A percentile compares a stretch with the other conserved stretches of the same genome.
Evolutionary conservation across 2,113 vertebrate species (phyloP).

Genomic region (Oostethus manadensis): DNA sequence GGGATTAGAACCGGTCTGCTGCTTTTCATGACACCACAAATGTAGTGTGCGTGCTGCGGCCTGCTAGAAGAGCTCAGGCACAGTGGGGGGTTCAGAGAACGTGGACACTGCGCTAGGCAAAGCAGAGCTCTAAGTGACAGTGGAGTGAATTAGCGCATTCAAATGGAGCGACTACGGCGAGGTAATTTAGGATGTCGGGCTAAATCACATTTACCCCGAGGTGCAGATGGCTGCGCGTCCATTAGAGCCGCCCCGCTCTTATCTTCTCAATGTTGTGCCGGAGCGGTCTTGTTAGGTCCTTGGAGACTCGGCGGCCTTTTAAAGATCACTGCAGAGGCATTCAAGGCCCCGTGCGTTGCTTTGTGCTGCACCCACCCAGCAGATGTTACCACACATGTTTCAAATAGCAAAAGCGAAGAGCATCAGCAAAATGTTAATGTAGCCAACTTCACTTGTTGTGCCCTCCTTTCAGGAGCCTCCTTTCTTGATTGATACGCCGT

Average conservation of each 20-base stretch:
- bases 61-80: background rate
- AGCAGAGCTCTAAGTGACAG: constrained; percentile 41
- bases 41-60: constrained; percentile 28
- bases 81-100: no score
- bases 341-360: constrained; percentile 10
- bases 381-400: constrained; percentile 34
- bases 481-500: constrained; percentile 60
- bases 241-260: constrained; percentile 31
- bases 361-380: background rate
- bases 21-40: constrained; percentile 12
- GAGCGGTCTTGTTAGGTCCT: constrained; percentile 16
- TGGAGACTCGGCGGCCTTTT: constrained; percentile 36
- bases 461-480: constrained; percentile 51
- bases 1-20: background rate
- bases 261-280: constrained; percentile 23
- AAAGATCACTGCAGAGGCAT: constrained; percentile 30
- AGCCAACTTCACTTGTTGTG: constrained; percentile 39
- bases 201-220: constrained; percentile 59
- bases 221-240: constrained; percentile 58
- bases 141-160: constrained; percentile 56
- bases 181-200: constrained; percentile 60
- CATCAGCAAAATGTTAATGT: constrained; percentile 19
- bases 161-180: constrained; percentile 46
- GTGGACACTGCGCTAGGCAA: no score
- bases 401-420: constrained; percentile 8